These are phyloP conservation scores for Cheilosia urbana DNA, from an alignment of 2,888 invertebrate species.

Conservation along the genomic window DNA sequence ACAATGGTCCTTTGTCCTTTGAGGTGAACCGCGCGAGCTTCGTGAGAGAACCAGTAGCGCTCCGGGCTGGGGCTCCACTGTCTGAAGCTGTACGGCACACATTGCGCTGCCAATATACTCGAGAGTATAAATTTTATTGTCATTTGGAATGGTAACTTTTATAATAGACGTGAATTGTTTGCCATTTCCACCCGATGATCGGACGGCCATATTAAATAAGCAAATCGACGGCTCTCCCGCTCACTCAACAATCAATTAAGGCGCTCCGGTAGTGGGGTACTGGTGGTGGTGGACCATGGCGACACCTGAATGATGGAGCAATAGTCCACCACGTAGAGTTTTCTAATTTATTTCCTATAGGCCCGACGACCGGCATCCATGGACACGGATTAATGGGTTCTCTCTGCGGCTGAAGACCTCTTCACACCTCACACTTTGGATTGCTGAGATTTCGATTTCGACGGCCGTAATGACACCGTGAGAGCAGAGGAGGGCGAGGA, in stretches of 20 bases:
- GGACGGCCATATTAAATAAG: slow-evolving; percentile 48
- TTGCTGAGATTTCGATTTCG: slow-evolving; percentile 21
- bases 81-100: slow-evolving; percentile 3
- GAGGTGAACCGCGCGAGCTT: slow-evolving; percentile 58
- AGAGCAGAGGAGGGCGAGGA: slow-evolving; percentile 1
- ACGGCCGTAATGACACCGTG: slow-evolving; percentile 4
- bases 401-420: slow-evolving; percentile 45
- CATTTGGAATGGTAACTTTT: slow-evolving; percentile 71
- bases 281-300: neutral
- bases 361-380: slow-evolving; percentile 30
- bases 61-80: slow-evolving; percentile 10
- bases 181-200: slow-evolving; percentile 36
- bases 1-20: slow-evolving; percentile 76
- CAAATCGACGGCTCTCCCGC: slow-evolving; percentile 42
- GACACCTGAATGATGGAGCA: slow-evolving; percentile 70
- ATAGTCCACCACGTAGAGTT: slow-evolving; percentile 54
- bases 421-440: slow-evolving; percentile 71
- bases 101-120: slow-evolving; percentile 52
- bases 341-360: slow-evolving; percentile 67
- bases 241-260: slow-evolving; percentile 54
- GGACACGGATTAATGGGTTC: slow-evolving; percentile 69
- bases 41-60: slow-evolving; percentile 66
- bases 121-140: slow-evolving; percentile 74
- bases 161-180: slow-evolving; percentile 75
- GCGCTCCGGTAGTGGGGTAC: neutral